Conservation (phyloP, 2,113 vertebrate species). For the Zeus faber region DNA sequence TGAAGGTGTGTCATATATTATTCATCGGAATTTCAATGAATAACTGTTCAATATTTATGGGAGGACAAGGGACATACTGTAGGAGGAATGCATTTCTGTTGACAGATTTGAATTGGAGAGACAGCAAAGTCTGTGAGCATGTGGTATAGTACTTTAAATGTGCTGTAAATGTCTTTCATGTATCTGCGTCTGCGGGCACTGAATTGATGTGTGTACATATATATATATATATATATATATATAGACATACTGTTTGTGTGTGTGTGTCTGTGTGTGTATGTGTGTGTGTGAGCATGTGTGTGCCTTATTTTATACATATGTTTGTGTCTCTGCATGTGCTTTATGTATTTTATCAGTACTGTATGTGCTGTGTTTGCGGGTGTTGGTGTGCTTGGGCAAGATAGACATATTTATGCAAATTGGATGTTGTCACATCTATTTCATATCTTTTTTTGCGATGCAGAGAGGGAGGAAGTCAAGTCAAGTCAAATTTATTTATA, state of each 20-base stretch:
- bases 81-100: constrained; percentile 25
- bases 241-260: constrained; percentile 8
- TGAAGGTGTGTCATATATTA: constrained; percentile 50
- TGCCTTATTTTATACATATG: not conserved
- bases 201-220: constrained; percentile 5
- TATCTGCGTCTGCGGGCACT: constrained; percentile 16
- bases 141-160: constrained; percentile 11
- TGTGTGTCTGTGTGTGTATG: constrained; percentile 16
- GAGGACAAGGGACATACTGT: constrained; percentile 30
- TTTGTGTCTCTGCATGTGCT: too few species aligned
- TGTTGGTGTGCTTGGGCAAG: constrained; percentile 19
- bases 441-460: constrained; percentile 32
- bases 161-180: not conserved
- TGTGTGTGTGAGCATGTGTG: constrained; percentile 15
- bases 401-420: constrained; percentile 45
- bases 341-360: too few species aligned
- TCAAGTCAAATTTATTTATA: constrained; percentile 46
- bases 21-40: constrained; percentile 50
- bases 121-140: constrained; percentile 19
- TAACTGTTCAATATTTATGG: constrained; percentile 54
- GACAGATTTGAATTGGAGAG: constrained; percentile 38
- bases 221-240: constrained; percentile 12
- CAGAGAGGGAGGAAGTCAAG: constrained; percentile 13
- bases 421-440: constrained; percentile 28
- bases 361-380: constrained; percentile 31